phyloP scores from a whole-genome alignment of 2,888 invertebrate species.

The Aspidiotus destructor region DNA sequence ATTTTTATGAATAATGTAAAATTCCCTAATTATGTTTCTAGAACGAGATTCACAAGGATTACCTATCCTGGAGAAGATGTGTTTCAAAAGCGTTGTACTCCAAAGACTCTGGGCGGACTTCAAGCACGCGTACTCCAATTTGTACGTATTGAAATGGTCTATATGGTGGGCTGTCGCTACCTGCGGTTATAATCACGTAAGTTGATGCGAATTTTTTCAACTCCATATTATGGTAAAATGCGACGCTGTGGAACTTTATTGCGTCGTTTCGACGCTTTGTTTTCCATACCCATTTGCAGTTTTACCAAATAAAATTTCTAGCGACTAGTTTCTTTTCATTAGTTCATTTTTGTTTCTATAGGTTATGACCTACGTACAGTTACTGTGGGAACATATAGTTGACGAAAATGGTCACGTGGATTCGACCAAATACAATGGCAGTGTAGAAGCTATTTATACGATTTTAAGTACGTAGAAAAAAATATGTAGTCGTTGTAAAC shows the following conservation, averaged over 20 bases:
- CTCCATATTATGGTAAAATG: too few species aligned
- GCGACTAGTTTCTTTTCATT: neutral
- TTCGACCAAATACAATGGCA: constrained; percentile 52
- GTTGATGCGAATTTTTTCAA: neutral
- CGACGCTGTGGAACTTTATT: too few species aligned
- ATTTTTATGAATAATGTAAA: too few species aligned
- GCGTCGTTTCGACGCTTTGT: neutral
- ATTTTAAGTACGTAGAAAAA: constrained; percentile 36
- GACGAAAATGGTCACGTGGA: constrained; percentile 36
- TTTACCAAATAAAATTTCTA: neutral
- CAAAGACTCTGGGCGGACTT: constrained; percentile 39
- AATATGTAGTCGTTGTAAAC: too few species aligned
- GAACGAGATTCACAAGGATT: neutral
- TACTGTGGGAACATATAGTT: constrained; percentile 54
- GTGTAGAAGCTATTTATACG: constrained; percentile 61
- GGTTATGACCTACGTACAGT: constrained; percentile 57
- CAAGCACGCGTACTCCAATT: constrained; percentile 40
- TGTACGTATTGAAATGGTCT: constrained; percentile 46
- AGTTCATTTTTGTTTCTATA: constrained; percentile 12
- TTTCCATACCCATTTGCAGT: neutral
- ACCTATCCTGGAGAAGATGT: constrained; percentile 22
- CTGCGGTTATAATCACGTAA: constrained; percentile 44
- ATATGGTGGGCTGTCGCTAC: constrained; percentile 49
- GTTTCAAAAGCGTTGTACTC: constrained; percentile 26
- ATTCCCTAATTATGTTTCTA: too few species aligned